Evolutionary conservation across 2,113 vertebrate genomes (phyloP).

Genomic region (Calypte anna): DNA sequence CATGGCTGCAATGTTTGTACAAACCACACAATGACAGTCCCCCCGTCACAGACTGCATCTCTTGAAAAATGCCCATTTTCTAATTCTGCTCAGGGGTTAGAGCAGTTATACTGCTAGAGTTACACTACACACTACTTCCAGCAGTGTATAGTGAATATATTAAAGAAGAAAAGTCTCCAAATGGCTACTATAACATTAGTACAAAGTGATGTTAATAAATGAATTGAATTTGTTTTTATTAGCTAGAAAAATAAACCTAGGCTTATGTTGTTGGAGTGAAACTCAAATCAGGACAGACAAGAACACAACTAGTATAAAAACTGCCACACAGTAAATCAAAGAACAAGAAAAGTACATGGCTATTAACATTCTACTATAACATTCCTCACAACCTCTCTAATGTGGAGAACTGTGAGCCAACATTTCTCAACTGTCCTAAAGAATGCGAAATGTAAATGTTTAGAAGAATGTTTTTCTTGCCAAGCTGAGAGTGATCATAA

Average conservation of each 20-base stretch:
- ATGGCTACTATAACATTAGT: neutral
- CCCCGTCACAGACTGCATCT: neutral
- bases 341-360: slow-evolving; percentile 2
- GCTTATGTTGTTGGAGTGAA: slow-evolving; percentile 10
- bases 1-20: accelerated
- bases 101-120: neutral
- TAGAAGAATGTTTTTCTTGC: slow-evolving; percentile 68
- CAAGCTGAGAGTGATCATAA: slow-evolving; percentile 65
- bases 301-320: slow-evolving; percentile 12
- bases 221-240: slow-evolving; percentile 38
- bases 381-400: slow-evolving; percentile 42
- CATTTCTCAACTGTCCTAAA: slow-evolving; percentile 59
- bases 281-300: neutral
- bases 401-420: slow-evolving; percentile 26
- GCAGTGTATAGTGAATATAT: neutral
- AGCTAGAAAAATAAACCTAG: slow-evolving; percentile 45
- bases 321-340: slow-evolving; percentile 61
- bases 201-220: slow-evolving; percentile 16
- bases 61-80: neutral
- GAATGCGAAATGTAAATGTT: slow-evolving; percentile 75
- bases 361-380: slow-evolving; percentile 1
- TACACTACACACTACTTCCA: neutral
- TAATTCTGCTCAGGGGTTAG: neutral
- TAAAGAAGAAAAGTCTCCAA: slow-evolving; percentile 2
- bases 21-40: neutral